phyloP scores from a whole-genome alignment of 2,113 vertebrate genomes.

The Channa maculata region DNA sequence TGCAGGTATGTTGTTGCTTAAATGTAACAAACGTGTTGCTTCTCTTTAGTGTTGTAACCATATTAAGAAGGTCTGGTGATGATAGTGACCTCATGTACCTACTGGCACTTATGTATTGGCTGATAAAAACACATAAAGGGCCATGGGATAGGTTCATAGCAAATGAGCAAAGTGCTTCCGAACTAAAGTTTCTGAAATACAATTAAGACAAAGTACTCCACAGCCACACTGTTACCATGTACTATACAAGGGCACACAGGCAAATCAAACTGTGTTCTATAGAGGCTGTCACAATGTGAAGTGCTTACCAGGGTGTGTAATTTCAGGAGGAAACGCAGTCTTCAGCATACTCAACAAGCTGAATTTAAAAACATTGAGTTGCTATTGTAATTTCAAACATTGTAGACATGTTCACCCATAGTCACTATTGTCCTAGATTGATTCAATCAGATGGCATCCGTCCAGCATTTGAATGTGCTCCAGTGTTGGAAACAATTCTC shows the following conservation, averaged over 20 bases:
- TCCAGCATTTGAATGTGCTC: neutral
- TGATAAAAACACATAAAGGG: too few species aligned
- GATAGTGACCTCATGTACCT: too few species aligned
- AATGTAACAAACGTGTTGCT: too few species aligned
- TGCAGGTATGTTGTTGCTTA: too few species aligned
- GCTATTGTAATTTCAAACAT: neutral
- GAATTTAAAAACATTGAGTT: slow-evolving; percentile 5
- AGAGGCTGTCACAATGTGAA: slow-evolving; percentile 4
- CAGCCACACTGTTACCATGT: neutral
- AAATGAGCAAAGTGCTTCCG: neutral
- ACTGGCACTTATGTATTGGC: too few species aligned
- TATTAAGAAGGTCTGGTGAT: too few species aligned
- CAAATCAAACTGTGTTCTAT: neutral
- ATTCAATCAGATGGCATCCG: slow-evolving; percentile 9
- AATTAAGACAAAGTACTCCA: slow-evolving; percentile 17
- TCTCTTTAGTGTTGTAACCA: too few species aligned
- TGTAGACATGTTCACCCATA: neutral
- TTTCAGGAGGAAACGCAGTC: neutral
- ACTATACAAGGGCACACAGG: neutral
- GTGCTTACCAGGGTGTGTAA: neutral
- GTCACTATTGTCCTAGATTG: neutral
- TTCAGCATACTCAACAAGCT: neutral
- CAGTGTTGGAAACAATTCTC: neutral
- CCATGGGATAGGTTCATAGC: too few species aligned
- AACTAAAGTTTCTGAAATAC: neutral